Base-by-base conservation (phyloP, 2,113 vertebrate genomes). In the Astur gentilis region DNA sequence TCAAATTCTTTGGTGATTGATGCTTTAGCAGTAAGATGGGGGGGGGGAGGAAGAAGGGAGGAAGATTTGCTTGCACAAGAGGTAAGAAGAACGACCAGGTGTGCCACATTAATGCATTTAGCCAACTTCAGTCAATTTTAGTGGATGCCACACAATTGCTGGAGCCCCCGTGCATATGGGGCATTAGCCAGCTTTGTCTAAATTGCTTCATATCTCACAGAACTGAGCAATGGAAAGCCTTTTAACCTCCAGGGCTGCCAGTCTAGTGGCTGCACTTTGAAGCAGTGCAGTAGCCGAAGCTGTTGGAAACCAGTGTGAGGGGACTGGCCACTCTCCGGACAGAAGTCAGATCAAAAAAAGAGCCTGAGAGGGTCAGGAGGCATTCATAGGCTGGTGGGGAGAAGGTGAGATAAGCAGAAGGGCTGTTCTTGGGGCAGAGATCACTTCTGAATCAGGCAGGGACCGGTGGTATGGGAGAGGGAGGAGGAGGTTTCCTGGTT, bases 131-230 rank as follows among this genome's bases (percentile, higher is more conserved):
- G 79, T 42, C n/a, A 47, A 2, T 92, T 88, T 73, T 49, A 40
- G 83, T 22, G 45, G 45, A 25, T 94, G 21, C 40, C 36, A 34
- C 17, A 42, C 36, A 62, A 8, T 14, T 70, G 45, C 58, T 62
- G 83, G 42, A 92, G 45, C 64, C 22, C 45, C 36, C 77, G 14
- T n/a, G 54, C 19, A 5, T 1, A 4, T 0, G 10, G 44, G 40
- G 71, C 2, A 1, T 69, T 27, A 52, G 66, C 20, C 32, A 34
- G 66, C 2, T 10, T 78, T 86, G 47, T 22, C 22, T 62, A 70
- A 71, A 32, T 26, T 70, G 58, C 50, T 83, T 38, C 0, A 0
- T 83, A 0, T 57, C 57, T 92, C 0, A 0, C 36, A 57, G 77
- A 90, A 71, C 49, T 11, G 54, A 61, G 92, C 2, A 0, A 10